A percentile compares a stretch with the other conserved stretches of the same genome.
phyloP scores from a whole-genome alignment of 2,888 invertebrate genomes.

The Ochropacha duplaris region DNA sequence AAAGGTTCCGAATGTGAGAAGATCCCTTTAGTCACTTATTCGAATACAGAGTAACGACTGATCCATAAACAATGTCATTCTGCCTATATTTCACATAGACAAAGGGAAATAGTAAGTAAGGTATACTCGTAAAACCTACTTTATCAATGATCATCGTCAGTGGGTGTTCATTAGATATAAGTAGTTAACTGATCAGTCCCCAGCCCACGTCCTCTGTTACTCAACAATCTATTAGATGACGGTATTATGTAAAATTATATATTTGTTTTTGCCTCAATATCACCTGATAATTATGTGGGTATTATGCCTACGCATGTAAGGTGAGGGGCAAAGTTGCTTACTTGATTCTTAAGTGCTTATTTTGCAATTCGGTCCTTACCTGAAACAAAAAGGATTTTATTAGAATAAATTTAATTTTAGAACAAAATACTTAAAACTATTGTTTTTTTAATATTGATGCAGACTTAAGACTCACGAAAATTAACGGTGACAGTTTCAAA shows the following conservation, averaged over 20 bases:
- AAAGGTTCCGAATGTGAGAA: too few species aligned
- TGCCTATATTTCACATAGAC: neutral
- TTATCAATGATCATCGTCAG: slow-evolving; percentile 17
- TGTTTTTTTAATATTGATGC: neutral
- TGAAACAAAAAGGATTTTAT: slow-evolving; percentile 11
- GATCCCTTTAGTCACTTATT: too few species aligned
- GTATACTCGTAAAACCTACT: slow-evolving; percentile 6
- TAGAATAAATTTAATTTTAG: too few species aligned
- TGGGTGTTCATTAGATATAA: slow-evolving; percentile 45
- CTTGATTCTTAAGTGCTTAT: neutral
- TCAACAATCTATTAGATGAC: slow-evolving; percentile 25
- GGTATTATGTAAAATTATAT: slow-evolving; percentile 19
- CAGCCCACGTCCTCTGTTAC: slow-evolving; percentile 32
- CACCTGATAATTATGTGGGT: slow-evolving; percentile 1
- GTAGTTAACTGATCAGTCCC: slow-evolving; percentile 24
- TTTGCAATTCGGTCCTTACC: slow-evolving; percentile 8
- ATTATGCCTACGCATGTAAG: slow-evolving; percentile 4
- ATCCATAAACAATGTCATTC: neutral
- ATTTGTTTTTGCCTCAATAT: slow-evolving; percentile 20
- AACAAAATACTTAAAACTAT: too few species aligned
- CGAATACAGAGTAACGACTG: too few species aligned
- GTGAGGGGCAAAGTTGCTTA: neutral
- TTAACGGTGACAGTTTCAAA: slow-evolving; percentile 3
- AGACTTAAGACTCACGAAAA: neutral
- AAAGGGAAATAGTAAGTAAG: neutral